Percentiles rank a stretch among this genome's conserved stretches.
These are phyloP conservation scores for Pristionchus fissidentatus DNA, from an alignment of 2,888 invertebrate genomes.

Conservation along the genomic window DNA sequence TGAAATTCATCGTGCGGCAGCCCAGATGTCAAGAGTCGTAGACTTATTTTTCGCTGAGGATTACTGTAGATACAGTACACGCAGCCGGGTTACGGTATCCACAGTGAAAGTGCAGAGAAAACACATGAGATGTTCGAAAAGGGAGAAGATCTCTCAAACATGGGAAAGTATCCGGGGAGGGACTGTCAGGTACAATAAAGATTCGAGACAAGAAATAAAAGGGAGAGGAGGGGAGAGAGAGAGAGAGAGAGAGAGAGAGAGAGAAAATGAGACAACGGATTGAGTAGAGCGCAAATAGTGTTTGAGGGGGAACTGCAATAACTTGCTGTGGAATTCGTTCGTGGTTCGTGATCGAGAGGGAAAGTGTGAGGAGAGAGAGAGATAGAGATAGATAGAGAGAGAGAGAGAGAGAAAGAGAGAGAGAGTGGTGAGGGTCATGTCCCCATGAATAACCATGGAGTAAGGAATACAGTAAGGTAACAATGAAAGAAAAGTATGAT, in stretches of 20 bases:
- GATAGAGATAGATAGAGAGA: background rate
- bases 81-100: background rate
- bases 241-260: background rate
- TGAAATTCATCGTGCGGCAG: background rate
- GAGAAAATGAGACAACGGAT: constrained; percentile 22
- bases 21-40: too few relatives aligned
- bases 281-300: constrained; percentile 36
- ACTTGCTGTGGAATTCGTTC: too few relatives aligned
- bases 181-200: constrained; percentile 23
- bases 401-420: background rate
- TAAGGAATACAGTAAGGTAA: too few relatives aligned
- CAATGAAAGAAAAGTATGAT: too few relatives aligned
- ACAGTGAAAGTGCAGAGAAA: background rate
- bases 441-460: too few relatives aligned
- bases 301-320: background rate
- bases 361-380: background rate
- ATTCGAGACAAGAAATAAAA: constrained; percentile 4
- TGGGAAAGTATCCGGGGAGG: background rate
- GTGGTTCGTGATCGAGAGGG: too few relatives aligned
- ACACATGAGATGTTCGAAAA: background rate
- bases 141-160: background rate
- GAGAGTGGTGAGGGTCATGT: too few relatives aligned
- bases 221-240: constrained; percentile 8
- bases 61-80: background rate
- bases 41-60: too few relatives aligned